Conservation (phyloP, 2,797 vertebrate species). For the Podarcis siculus region DNA sequence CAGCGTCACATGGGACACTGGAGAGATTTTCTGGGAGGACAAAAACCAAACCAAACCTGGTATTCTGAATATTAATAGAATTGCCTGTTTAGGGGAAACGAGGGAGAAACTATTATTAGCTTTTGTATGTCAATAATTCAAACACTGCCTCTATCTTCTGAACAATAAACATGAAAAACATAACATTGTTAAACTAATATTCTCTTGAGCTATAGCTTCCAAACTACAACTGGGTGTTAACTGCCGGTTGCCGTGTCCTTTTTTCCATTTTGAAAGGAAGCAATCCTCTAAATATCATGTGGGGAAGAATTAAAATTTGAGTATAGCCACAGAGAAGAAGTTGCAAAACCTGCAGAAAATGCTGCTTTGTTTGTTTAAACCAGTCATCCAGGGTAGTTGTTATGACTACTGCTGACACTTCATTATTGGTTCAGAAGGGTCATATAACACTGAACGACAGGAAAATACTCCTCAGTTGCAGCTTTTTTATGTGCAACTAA, state of each 20-base stretch:
- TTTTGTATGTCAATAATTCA: no score
- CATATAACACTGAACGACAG: background rate
- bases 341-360: constrained; percentile 13
- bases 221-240: background rate
- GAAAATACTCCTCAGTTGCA: background rate
- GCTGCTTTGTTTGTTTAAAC: background rate
- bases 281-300: background rate
- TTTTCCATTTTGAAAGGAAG: background rate
- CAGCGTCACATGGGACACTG: no score
- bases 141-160: no score
- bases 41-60: no score
- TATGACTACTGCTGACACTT: constrained; percentile 24
- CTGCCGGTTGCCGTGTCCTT: background rate
- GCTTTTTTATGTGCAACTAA: background rate
- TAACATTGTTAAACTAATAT: background rate
- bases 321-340: background rate
- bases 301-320: background rate
- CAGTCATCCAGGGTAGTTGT: background rate
- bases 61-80: no score
- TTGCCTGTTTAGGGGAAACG: no score
- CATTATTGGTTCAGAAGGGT: constrained; percentile 3
- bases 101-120: no score
- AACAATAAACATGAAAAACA: no score
- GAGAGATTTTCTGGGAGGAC: no score
- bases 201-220: background rate